Percentiles rank a stretch among this genome's conserved stretches.
Conservation (phyloP, 2,888 invertebrate species). For the Agrochola circellaris region DNA sequence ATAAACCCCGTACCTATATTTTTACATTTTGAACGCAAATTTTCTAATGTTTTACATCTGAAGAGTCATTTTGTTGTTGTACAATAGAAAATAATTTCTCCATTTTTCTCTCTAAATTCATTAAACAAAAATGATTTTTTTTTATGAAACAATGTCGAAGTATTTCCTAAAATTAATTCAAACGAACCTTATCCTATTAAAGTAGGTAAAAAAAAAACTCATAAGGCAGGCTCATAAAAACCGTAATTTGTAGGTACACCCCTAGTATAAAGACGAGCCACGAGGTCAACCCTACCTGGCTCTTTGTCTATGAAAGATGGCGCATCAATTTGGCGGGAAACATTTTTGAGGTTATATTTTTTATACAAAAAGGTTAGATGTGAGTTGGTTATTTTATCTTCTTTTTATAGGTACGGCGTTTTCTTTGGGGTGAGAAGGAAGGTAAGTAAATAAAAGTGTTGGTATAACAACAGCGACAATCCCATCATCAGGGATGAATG, state of each 20-base stretch:
- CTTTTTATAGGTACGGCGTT: slow-evolving; percentile 6
- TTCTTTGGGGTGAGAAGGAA: background rate
- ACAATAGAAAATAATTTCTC: background rate
- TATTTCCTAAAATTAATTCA: background rate
- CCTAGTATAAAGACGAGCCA: slow-evolving; percentile 13
- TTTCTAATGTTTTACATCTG: background rate
- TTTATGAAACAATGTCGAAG: too few relatives aligned
- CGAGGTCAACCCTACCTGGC: slow-evolving; percentile 40
- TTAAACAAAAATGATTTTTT: too few relatives aligned
- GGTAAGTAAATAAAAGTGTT: background rate
- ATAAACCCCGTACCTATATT: too few relatives aligned
- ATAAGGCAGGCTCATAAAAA: slow-evolving; percentile 12
- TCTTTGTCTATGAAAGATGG: slow-evolving; percentile 65
- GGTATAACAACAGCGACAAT: too few relatives aligned
- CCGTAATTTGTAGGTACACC: slow-evolving; percentile 21
- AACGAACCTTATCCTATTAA: background rate
- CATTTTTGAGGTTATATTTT: slow-evolving; percentile 34
- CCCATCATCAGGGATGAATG: too few relatives aligned
- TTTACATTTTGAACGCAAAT: background rate
- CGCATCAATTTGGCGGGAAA: slow-evolving; percentile 58
- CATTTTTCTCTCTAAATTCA: too few relatives aligned
- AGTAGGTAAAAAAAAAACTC: background rate
- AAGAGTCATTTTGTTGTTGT: background rate
- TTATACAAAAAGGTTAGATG: slow-evolving; percentile 23
- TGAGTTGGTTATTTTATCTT: slow-evolving; percentile 10